Evolutionary conservation across 2,888 invertebrate species (phyloP).

Genomic region (Callyntrura sp.): DNA sequence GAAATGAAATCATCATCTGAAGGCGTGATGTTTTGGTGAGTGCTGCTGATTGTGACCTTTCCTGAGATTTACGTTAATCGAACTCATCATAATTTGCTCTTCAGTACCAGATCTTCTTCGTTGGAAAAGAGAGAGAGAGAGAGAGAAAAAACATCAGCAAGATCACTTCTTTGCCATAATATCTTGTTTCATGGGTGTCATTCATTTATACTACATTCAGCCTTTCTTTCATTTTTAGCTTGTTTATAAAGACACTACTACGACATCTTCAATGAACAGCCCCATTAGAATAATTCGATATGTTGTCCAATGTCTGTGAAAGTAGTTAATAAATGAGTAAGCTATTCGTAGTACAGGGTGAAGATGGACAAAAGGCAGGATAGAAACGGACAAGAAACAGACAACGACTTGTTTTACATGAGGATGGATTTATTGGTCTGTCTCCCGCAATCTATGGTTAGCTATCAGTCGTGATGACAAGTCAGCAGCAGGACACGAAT

Average conservation of each 20-base stretch:
- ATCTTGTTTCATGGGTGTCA: conserved; percentile 3
- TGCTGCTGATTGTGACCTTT: conserved; percentile 4
- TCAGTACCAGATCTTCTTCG: neutral
- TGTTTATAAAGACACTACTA: neutral
- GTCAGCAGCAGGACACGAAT: neutral
- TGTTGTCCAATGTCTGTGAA: neutral
- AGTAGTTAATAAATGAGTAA: neutral
- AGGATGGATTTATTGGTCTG: conserved; percentile 37
- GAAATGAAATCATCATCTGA: conserved; percentile 13
- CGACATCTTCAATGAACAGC: neutral
- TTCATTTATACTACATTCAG: neutral
- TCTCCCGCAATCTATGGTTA: conserved; percentile 9
- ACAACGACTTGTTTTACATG: conserved; percentile 60
- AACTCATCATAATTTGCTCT: conserved; percentile 53
- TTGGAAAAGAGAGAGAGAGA: neutral
- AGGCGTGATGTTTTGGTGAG: neutral
- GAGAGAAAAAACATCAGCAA: neutral
- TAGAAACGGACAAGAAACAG: conserved; percentile 29
- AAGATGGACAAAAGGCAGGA: conserved; percentile 47
- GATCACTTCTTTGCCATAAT: neutral
- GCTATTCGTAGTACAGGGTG: neutral
- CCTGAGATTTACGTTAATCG: conserved; percentile 54
- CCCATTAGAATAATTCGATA: neutral
- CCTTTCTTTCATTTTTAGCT: no score
- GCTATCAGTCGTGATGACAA: conserved; percentile 10